Base-by-base conservation (phyloP, 2,113 vertebrate species). In the Coryphaenoides rupestris region DNA sequence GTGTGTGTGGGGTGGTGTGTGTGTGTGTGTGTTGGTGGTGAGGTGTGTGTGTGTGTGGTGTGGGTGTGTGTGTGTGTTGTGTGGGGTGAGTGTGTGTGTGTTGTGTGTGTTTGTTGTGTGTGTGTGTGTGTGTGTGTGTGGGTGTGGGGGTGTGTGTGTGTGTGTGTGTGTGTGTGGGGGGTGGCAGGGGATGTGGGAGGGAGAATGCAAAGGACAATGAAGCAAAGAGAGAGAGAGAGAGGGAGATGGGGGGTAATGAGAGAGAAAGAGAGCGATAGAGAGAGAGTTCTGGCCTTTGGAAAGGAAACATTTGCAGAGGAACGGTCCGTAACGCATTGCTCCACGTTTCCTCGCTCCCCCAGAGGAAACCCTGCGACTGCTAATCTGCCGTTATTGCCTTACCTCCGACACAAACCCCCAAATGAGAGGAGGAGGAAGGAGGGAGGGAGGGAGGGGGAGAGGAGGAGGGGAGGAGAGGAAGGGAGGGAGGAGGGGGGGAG, bases 321-420 rank as follows among this genome's bases (percentile, higher is more conserved):
- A 75, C 28, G 52, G 74, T 81, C 73, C 80, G 81, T 85, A 87
- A 89, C 80, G 66, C 82, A 84, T 88, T 84, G 79, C 78, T 78
- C 72, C 50, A 72, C 69, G 62, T 81, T 81, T 80, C 75, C 68
- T 73, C 56, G 21, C 60, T 90, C 91, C 87, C 90, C 56, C 33
- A 40, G 33, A 62, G 90, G 90, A 90, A 90, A 88, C 89, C 87
- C 78, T 85, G 84, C 82, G 67, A 77, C 83, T 82, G 79, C 87
- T 91, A 91, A 91, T 92, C 89, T 87, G 84, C 85, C 80, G 89
- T 91, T 92, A 92, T 92, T 91, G 87, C 89, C 33, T 40, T 78
- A 84, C 80, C 84, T 87, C 90, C 80, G 65, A 84, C 67, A 79
- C 87, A 87, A 78, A 76, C 84, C 74, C 82, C 80, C 86, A 90